Conservation (phyloP, 2,113 vertebrate species). For the Mormyrus lacerda region DNA sequence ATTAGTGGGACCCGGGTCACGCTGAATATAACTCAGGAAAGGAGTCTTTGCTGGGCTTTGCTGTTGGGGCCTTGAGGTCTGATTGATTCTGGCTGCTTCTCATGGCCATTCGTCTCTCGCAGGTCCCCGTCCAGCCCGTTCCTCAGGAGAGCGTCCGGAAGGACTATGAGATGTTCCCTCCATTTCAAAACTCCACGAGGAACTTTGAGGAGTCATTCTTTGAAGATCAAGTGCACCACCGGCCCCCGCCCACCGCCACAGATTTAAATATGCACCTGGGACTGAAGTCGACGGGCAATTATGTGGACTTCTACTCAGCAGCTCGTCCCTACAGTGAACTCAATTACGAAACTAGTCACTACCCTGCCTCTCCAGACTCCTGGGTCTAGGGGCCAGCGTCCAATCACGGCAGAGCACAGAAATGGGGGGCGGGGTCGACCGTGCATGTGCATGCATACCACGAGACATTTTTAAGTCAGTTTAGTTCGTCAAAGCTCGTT, state of each 20-base stretch:
- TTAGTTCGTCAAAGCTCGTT: constrained; percentile 78
- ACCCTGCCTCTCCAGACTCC: constrained; percentile 97
- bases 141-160: constrained; percentile 87
- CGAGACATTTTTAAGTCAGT: constrained; percentile 72
- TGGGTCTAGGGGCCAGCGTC: constrained; percentile 78
- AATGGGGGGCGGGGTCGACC: constrained; percentile 48
- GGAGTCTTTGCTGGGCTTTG: background rate
- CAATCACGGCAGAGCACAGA: constrained; percentile 27
- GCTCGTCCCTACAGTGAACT: constrained; percentile 98
- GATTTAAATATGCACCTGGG: constrained; percentile 99
- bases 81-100: background rate
- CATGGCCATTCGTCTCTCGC: constrained; percentile 1
- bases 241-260: constrained; percentile 70
- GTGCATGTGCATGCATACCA: constrained; percentile 88
- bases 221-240: constrained; percentile 78
- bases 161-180: constrained; percentile 90
- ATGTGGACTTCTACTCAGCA: constrained; percentile 98
- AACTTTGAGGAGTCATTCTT: constrained; percentile 84
- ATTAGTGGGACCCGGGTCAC: background rate
- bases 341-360: constrained; percentile 99
- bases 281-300: constrained; percentile 98
- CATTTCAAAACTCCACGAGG: constrained; percentile 82
- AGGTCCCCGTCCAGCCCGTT: constrained; percentile 83
- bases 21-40: background rate
- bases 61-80: background rate